Percentiles rank a stretch among this genome's conserved stretches.
Conservation (phyloP, 2,888 invertebrate genomes). For the Odontocolon sp. region DNA sequence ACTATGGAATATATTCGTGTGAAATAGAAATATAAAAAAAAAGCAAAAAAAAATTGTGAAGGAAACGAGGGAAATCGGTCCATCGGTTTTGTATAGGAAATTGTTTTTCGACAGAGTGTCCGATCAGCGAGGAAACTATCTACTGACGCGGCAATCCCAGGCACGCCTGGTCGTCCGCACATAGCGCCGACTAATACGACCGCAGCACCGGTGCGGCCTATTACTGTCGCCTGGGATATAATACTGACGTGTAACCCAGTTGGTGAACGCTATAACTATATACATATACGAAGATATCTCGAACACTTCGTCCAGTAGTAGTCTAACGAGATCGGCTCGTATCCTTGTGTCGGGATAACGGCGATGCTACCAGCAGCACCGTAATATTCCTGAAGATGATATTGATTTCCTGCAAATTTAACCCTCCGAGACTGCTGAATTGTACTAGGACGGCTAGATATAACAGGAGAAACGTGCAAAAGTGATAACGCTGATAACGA, state of each 20-base stretch:
- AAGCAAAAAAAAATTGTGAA: too few species aligned
- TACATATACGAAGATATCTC: not conserved
- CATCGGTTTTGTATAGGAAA: too few species aligned
- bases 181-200: constrained; percentile 40
- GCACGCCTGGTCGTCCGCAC: constrained; percentile 29
- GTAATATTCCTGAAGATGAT: constrained; percentile 57
- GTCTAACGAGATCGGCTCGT: constrained; percentile 59
- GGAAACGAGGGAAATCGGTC: too few species aligned
- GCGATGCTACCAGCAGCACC: constrained; percentile 39
- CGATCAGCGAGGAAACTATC: constrained; percentile 41
- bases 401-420: constrained; percentile 58
- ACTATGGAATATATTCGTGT: too few species aligned
- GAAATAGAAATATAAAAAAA: too few species aligned
- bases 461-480: not conserved
- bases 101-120: constrained; percentile 32
- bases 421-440: constrained; percentile 12
- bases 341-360: constrained; percentile 56
- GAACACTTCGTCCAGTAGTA: constrained; percentile 43
- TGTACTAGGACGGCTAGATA: not conserved
- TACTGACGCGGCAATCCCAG: constrained; percentile 45
- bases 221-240: constrained; percentile 44
- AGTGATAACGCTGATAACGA: not conserved
- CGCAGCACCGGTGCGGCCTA: constrained; percentile 35
- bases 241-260: constrained; percentile 50
- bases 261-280: constrained; percentile 22